phyloP scores from a whole-genome alignment of 2,113 vertebrate genomes.

The Neodontobutis hainanensis region DNA sequence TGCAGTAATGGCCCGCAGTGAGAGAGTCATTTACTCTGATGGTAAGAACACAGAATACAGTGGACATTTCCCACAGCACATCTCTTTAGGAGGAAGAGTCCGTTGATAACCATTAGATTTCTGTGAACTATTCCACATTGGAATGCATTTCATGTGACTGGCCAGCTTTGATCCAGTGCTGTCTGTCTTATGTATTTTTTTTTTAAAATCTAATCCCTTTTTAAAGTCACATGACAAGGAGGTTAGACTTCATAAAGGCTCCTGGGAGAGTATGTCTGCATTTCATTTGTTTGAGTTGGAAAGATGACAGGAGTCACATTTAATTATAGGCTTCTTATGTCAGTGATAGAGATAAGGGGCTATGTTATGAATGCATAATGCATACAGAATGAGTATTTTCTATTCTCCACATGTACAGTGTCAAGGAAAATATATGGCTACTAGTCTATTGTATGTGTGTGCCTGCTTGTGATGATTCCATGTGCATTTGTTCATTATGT shows the following conservation, averaged over 20 bases:
- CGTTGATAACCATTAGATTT: constrained; percentile 53
- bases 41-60: constrained; percentile 53
- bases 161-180: constrained; percentile 58
- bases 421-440: constrained; percentile 22
- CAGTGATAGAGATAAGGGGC: constrained; percentile 50
- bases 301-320: constrained; percentile 72
- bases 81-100: constrained; percentile 33
- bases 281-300: constrained; percentile 65
- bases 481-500: constrained; percentile 25
- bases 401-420: constrained; percentile 12
- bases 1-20: constrained; percentile 65
- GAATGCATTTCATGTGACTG: constrained; percentile 25
- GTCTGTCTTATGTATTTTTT: constrained; percentile 39
- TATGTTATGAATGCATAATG: constrained; percentile 32
- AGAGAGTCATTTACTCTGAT: constrained; percentile 68
- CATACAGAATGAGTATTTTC: constrained; percentile 45
- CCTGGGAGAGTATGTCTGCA: constrained; percentile 43
- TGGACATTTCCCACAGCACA: constrained; percentile 52
- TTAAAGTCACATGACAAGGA: constrained; percentile 55
- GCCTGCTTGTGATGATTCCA: background rate
- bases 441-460: background rate
- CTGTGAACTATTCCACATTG: constrained; percentile 48
- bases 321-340: constrained; percentile 64
- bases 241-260: constrained; percentile 59
- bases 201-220: constrained; percentile 20